Percentiles rank a stretch among this genome's conserved stretches.
phyloP scores from a whole-genome alignment of 2,888 invertebrate genomes.

The Acleris literana region DNA sequence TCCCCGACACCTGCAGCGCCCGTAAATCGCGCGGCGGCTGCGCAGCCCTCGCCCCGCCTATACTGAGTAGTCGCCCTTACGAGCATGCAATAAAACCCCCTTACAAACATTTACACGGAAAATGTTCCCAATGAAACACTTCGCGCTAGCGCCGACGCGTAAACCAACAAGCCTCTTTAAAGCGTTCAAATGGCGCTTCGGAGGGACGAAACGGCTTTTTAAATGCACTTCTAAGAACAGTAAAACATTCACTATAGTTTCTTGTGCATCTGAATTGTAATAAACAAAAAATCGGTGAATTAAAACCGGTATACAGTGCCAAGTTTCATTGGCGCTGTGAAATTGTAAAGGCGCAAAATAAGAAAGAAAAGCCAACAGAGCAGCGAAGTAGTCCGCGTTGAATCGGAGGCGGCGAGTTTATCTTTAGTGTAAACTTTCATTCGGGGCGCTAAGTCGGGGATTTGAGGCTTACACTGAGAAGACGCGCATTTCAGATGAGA shows the following conservation, averaged over 20 bases:
- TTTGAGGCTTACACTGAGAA: conserved; percentile 56
- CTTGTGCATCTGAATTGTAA: neutral
- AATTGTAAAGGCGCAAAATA: conserved; percentile 34
- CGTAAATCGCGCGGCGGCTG: conserved; percentile 52
- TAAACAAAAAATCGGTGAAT: too few species aligned
- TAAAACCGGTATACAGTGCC: conserved; percentile 1
- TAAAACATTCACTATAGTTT: neutral
- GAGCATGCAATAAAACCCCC: conserved; percentile 49
- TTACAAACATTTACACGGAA: conserved; percentile 51
- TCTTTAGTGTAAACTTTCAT: conserved; percentile 75
- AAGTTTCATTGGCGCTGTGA: conserved; percentile 25
- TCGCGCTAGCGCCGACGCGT: conserved; percentile 8
- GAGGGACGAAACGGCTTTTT: neutral
- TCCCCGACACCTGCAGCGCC: conserved; percentile 57
- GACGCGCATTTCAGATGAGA: conserved; percentile 37
- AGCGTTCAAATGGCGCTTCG: conserved; percentile 8
- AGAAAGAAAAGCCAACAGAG: conserved; percentile 33
- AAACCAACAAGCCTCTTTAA: conserved; percentile 11
- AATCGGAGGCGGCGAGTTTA: conserved; percentile 53
- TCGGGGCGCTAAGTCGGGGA: conserved; percentile 59
- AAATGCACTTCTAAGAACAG: neutral
- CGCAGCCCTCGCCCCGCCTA: conserved; percentile 27
- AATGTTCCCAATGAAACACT: conserved; percentile 44
- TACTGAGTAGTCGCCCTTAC: conserved; percentile 48
- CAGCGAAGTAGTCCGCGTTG: conserved; percentile 46